Conservation (phyloP, 1,140 invertebrate genomes). For the Venustaconcha ellipsiformis region DNA sequence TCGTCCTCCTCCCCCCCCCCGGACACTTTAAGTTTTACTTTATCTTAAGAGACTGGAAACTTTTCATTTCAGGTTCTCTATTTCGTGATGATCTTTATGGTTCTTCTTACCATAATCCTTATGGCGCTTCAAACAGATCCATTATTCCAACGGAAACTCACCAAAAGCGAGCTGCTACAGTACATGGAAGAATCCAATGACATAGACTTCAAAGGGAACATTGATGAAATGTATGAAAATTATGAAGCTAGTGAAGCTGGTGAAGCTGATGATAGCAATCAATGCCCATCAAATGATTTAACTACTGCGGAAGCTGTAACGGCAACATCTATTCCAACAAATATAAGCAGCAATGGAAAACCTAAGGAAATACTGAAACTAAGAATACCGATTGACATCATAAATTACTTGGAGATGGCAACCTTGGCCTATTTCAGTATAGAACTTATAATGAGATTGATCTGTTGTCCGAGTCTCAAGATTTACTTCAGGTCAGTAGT, state of each 20-base stretch:
- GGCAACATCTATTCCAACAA: background rate
- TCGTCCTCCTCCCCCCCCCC: too few relatives aligned
- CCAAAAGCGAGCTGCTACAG: conserved; percentile 29
- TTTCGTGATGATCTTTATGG: conserved; percentile 31
- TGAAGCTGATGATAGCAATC: background rate
- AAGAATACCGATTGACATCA: conserved; percentile 21
- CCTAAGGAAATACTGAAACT: conserved; percentile 8
- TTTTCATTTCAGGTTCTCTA: conserved; percentile 40
- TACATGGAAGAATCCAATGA: conserved; percentile 9
- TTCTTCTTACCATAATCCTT: conserved; percentile 32
- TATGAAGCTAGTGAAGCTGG: background rate
- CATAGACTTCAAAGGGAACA: background rate
- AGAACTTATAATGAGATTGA: conserved; percentile 57
- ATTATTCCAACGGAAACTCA: conserved; percentile 24
- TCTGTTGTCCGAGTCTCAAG: conserved; percentile 61
- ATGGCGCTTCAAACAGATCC: conserved; percentile 29
- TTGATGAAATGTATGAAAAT: background rate
- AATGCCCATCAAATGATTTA: background rate
- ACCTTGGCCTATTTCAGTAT: conserved; percentile 67
- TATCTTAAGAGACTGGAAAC: too few relatives aligned
- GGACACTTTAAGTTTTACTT: too few relatives aligned
- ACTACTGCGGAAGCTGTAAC: background rate
- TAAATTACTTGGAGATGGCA: conserved; percentile 46
- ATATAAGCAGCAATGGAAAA: background rate
- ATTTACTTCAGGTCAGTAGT: conserved; percentile 81